Conservation (phyloP, 2,113 vertebrate species). For the Sardina pilchardus region DNA sequence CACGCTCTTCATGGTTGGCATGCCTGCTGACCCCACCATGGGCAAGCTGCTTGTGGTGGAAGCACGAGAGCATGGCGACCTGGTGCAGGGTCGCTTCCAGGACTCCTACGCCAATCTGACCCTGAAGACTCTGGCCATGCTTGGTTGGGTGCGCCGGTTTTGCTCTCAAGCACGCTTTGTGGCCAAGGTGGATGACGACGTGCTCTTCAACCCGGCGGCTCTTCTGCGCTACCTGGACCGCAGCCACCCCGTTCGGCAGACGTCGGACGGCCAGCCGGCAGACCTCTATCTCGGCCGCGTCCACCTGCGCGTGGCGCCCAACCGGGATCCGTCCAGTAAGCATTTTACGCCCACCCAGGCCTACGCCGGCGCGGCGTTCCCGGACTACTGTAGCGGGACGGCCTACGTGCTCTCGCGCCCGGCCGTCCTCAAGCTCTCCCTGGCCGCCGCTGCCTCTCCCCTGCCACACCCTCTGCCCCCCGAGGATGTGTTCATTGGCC, state of each 20-base stretch:
- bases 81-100: slow-evolving; percentile 80
- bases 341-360: slow-evolving; percentile 71
- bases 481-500: slow-evolving; percentile 84
- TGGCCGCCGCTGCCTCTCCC: slow-evolving; percentile 62
- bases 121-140: slow-evolving; percentile 80
- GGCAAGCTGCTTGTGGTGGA: slow-evolving; percentile 71
- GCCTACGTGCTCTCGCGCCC: slow-evolving; percentile 80
- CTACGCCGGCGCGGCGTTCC: slow-evolving; percentile 73
- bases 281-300: slow-evolving; percentile 83
- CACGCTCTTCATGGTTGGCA: slow-evolving; percentile 81
- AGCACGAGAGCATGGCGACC: slow-evolving; percentile 69
- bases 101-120: slow-evolving; percentile 88
- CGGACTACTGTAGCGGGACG: slow-evolving; percentile 87
- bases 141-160: slow-evolving; percentile 75
- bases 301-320: slow-evolving; percentile 74
- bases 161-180: slow-evolving; percentile 79
- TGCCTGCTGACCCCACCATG: slow-evolving; percentile 58
- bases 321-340: slow-evolving; percentile 65
- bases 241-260: slow-evolving; percentile 48
- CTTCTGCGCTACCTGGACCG: slow-evolving; percentile 72
- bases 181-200: slow-evolving; percentile 87
- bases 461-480: slow-evolving; percentile 67
- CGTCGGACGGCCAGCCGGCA: slow-evolving; percentile 51
- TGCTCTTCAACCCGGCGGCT: slow-evolving; percentile 79
- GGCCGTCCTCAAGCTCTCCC: slow-evolving; percentile 74